phyloP scores from a whole-genome alignment of 2,888 invertebrate genomes.

The Mesorhabditis spiculigera region DNA sequence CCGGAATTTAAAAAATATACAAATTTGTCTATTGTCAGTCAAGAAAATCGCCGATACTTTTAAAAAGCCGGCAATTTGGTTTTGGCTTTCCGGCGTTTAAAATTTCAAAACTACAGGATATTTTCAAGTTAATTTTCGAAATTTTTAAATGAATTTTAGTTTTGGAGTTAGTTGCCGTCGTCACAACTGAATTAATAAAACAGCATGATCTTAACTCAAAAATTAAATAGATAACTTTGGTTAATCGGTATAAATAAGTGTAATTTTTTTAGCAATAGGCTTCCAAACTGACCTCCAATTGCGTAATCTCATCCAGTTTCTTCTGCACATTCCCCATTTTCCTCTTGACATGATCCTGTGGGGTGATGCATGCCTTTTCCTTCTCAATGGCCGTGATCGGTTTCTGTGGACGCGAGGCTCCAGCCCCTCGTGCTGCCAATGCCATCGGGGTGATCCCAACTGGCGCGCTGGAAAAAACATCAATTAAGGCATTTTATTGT shows the following conservation, averaged over 20 bases:
- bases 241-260: not conserved
- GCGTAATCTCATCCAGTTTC: slow-evolving; percentile 85
- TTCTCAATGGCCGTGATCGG: slow-evolving; percentile 30
- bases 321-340: slow-evolving; percentile 79
- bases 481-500: too few species aligned
- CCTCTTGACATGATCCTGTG: slow-evolving; percentile 49
- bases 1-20: too few species aligned
- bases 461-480: slow-evolving; percentile 19
- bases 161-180: not conserved
- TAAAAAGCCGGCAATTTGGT: too few species aligned
- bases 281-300: slow-evolving; percentile 68
- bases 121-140: too few species aligned
- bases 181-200: not conserved
- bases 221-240: not conserved
- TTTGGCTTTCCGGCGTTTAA: too few species aligned
- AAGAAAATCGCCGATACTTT: too few species aligned
- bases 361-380: slow-evolving; percentile 44
- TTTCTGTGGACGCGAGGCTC: slow-evolving; percentile 11
- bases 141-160: too few species aligned
- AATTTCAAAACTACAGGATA: too few species aligned
- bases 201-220: not conserved
- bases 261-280: too few species aligned
- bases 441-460: slow-evolving; percentile 44
- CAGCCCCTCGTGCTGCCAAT: slow-evolving; percentile 15
- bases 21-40: too few species aligned